Evolutionary conservation across 2,888 invertebrate genomes (phyloP).

Genomic region (Andricus curvator): DNA sequence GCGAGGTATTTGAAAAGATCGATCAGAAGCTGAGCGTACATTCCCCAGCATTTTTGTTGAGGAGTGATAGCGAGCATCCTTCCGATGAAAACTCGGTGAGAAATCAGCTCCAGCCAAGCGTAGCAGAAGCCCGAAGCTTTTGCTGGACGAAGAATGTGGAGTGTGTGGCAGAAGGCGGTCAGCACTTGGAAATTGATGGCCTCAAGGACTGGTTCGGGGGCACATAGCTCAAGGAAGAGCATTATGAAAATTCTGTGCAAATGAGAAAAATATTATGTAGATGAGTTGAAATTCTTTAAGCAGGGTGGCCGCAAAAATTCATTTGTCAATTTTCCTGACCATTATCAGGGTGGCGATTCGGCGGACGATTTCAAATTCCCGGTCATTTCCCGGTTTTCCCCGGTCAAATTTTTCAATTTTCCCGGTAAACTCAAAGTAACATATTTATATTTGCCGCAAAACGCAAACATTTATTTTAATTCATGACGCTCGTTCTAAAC

Average conservation of each 20-base stretch:
- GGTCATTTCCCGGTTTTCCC: too few relatives aligned
- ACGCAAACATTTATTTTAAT: too few relatives aligned
- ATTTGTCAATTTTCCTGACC: too few relatives aligned
- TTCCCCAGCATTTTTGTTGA: slow-evolving; percentile 97
- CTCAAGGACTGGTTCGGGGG: slow-evolving; percentile 95
- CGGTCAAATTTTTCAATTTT: too few relatives aligned
- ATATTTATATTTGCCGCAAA: too few relatives aligned
- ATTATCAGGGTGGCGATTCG: too few relatives aligned
- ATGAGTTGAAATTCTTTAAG: too few relatives aligned
- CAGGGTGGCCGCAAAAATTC: too few relatives aligned
- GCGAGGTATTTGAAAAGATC: slow-evolving; percentile 98
- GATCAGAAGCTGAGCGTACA: slow-evolving; percentile 97
- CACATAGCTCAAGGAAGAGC: slow-evolving; percentile 97
- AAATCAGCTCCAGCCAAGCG: slow-evolving; percentile 98
- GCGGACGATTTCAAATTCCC: too few relatives aligned
- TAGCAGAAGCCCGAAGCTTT: slow-evolving; percentile 98
- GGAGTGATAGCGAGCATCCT: slow-evolving; percentile 94
- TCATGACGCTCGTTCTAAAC: too few relatives aligned
- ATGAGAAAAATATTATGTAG: not conserved
- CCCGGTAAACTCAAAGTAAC: too few relatives aligned
- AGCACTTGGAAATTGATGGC: slow-evolving; percentile 96
- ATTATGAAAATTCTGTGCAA: slow-evolving; percentile 88
- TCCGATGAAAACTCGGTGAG: slow-evolving; percentile 97
- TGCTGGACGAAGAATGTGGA: slow-evolving; percentile 94
- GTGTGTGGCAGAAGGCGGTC: slow-evolving; percentile 96